A percentile compares a stretch with the other conserved stretches of the same genome.
These are phyloP conservation scores for Megaceryle torquata DNA, from an alignment of 2,113 vertebrate species.

Conservation along the genomic window DNA sequence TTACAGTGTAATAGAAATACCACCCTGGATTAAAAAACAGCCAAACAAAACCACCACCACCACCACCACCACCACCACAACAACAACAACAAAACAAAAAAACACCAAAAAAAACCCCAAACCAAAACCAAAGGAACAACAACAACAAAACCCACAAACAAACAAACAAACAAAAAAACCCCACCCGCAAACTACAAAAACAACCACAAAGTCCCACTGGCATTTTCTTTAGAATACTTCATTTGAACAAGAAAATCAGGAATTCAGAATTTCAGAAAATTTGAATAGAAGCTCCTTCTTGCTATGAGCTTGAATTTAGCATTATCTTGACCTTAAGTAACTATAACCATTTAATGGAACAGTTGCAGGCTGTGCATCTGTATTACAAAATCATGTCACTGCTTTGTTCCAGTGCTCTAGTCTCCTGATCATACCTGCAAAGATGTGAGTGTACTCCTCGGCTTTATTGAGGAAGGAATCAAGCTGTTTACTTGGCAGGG, in stretches of 20 bases:
- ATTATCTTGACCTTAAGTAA: not conserved
- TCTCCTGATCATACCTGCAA: not conserved
- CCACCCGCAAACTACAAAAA: too few species aligned
- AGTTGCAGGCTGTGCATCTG: not conserved
- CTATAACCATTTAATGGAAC: not conserved
- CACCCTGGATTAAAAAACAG: not conserved
- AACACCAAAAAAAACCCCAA: too few species aligned
- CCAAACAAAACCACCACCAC: too few species aligned
- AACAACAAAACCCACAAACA: too few species aligned
- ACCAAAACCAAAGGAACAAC: too few species aligned
- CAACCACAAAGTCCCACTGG: not conserved
- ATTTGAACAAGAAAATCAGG: not conserved
- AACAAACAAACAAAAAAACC: too few species aligned
- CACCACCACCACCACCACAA: too few species aligned
- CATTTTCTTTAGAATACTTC: not conserved
- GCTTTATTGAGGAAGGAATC: not conserved
- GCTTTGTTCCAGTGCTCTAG: not conserved
- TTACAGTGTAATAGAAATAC: not conserved
- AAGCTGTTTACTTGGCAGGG: not conserved
- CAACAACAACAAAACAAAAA: too few species aligned
- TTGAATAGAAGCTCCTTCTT: not conserved
- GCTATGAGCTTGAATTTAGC: not conserved
- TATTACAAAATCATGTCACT: not conserved
- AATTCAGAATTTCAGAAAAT: not conserved
- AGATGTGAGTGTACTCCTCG: not conserved